Evolutionary conservation across 2,888 invertebrate species (phyloP).

Genomic region (Athrips mouffetella): DNA sequence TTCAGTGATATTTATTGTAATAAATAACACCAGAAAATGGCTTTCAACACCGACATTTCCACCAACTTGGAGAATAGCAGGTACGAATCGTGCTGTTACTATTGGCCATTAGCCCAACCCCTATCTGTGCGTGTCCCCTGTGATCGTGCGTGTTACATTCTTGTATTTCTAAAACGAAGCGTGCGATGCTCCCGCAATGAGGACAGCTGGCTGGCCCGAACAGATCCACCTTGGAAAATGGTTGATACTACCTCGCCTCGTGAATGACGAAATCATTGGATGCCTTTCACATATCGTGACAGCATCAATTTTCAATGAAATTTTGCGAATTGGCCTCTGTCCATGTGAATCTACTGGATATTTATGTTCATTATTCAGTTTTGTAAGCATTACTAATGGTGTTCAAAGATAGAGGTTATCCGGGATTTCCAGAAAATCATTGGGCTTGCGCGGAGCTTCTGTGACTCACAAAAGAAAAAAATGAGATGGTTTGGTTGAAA

Average conservation of each 20-base stretch:
- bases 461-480: slow-evolving; percentile 24
- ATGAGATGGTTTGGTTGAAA: no score
- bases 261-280: slow-evolving; percentile 29
- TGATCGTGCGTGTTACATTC: slow-evolving; percentile 36
- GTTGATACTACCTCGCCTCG: slow-evolving; percentile 2
- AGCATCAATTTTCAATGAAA: slow-evolving; percentile 29
- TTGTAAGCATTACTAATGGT: neutral
- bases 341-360: slow-evolving; percentile 14
- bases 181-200: slow-evolving; percentile 16
- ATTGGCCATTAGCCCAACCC: slow-evolving; percentile 30
- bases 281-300: slow-evolving; percentile 36
- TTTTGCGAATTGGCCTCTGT: slow-evolving; percentile 21
- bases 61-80: slow-evolving; percentile 76
- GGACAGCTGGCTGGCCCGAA: slow-evolving; percentile 6
- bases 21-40: slow-evolving; percentile 74
- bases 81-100: slow-evolving; percentile 53
- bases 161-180: slow-evolving; percentile 24
- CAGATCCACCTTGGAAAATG: slow-evolving; percentile 12
- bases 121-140: slow-evolving; percentile 34
- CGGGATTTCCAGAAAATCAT: slow-evolving; percentile 32
- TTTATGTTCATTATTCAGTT: slow-evolving; percentile 12
- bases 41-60: slow-evolving; percentile 73
- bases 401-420: slow-evolving; percentile 49
- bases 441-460: slow-evolving; percentile 51
- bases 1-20: slow-evolving; percentile 72